Percentiles rank a stretch among this genome's conserved stretches.
Conservation (phyloP, 2,113 vertebrate species). For the Bagarius yarrelli region DNA sequence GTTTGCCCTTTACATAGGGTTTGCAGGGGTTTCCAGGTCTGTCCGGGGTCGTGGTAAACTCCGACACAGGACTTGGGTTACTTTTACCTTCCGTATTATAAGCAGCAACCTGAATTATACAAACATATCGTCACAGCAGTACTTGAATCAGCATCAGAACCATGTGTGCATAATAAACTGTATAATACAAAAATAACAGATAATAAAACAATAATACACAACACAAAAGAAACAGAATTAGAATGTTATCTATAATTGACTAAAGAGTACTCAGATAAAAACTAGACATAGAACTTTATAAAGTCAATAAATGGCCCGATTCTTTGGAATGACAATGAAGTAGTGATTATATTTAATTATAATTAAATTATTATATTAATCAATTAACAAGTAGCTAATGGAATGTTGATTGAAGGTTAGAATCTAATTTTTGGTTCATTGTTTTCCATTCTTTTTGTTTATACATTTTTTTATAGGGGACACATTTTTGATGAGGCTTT, state of each 20-base stretch:
- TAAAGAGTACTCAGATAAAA: not conserved
- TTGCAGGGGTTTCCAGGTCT: slow-evolving; percentile 82
- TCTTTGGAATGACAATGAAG: no score
- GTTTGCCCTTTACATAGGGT: slow-evolving; percentile 84
- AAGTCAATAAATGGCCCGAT: no score
- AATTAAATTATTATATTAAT: no score
- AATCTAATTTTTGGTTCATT: not conserved
- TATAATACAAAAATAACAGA: not conserved
- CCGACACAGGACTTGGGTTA: slow-evolving; percentile 85
- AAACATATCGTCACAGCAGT: not conserved
- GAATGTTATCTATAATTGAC: not conserved
- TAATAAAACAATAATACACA: not conserved
- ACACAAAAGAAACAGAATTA: not conserved
- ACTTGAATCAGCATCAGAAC: not conserved
- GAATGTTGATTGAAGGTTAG: not conserved
- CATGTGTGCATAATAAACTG: not conserved
- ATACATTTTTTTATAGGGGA: not conserved
- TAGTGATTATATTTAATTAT: no score
- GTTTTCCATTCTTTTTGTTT: not conserved
- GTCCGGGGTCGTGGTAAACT: slow-evolving; percentile 87
- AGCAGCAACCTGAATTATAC: slow-evolving; percentile 80
- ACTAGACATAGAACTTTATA: not conserved
- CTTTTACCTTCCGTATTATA: slow-evolving; percentile 96
- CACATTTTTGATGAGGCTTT: not conserved
- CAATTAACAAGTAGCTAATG: not conserved